Evolutionary conservation across 2,113 vertebrate species (phyloP).

Genomic region (Dicentrarchus labrax): DNA sequence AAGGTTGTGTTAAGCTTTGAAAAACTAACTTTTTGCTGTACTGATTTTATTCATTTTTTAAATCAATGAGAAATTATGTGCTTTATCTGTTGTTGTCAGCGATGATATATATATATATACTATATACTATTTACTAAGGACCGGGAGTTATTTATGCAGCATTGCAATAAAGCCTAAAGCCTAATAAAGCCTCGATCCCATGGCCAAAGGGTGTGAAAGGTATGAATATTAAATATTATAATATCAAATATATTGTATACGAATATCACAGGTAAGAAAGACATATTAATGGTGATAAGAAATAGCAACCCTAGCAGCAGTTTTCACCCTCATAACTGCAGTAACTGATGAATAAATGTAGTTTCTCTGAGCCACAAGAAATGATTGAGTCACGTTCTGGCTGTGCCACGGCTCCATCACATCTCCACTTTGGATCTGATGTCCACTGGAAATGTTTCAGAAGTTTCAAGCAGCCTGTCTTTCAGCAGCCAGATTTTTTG

Average conservation of each 20-base stretch:
- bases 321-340: conserved; percentile 5
- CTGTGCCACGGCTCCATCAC: conserved; percentile 19
- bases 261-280: neutral
- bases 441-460: conserved; percentile 53
- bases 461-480: conserved; percentile 56
- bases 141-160: neutral
- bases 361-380: conserved; percentile 1
- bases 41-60: conserved; percentile 37
- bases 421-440: conserved; percentile 54
- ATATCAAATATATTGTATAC: neutral
- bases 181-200: no score
- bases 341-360: conserved; percentile 36
- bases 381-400: conserved; percentile 42
- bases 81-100: conserved; percentile 45
- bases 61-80: conserved; percentile 61
- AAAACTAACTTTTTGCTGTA: neutral
- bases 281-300: conserved; percentile 3
- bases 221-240: neutral
- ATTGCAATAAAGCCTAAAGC: neutral
- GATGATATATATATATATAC: conserved; percentile 26
- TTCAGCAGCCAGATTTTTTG: conserved; percentile 46
- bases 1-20: neutral
- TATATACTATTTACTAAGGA: neutral
- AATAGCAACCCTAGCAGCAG: neutral
- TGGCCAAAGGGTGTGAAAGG: neutral